Evolutionary conservation across 2,113 vertebrate species (phyloP).

Genomic region (Colossoma macropomum): DNA sequence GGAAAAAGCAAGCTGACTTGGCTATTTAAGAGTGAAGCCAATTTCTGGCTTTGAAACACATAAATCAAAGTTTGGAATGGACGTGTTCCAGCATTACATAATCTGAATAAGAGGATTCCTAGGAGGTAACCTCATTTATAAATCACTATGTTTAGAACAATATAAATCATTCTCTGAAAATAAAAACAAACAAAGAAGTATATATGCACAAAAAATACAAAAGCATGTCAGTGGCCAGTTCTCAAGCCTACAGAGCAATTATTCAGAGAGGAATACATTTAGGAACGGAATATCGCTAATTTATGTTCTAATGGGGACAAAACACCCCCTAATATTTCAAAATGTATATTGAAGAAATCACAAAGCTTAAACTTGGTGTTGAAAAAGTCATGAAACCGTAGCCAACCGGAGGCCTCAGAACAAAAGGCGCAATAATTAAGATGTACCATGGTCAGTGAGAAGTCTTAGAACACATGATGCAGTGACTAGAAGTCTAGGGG

Average conservation of each 20-base stretch:
- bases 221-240: neutral
- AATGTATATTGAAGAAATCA: no score
- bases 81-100: constrained; percentile 60
- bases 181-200: neutral
- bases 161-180: constrained; percentile 12
- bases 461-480: no score
- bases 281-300: no score
- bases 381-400: no score
- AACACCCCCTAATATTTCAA: no score
- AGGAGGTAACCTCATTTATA: constrained; percentile 39
- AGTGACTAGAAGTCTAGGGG: no score
- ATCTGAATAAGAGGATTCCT: constrained; percentile 41
- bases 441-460: no score
- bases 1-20: constrained; percentile 36
- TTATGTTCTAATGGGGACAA: no score
- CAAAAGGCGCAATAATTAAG: no score
- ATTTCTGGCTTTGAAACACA: constrained; percentile 46
- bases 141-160: constrained; percentile 32
- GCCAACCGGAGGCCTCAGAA: no score
- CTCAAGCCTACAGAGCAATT: neutral
- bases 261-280: no score
- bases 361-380: no score
- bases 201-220: neutral
- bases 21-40: constrained; percentile 52
- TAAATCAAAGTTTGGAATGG: constrained; percentile 60